These are phyloP conservation scores for Hemithea aestivaria DNA, from an alignment of 2,888 invertebrate species.

Conservation along the genomic window DNA sequence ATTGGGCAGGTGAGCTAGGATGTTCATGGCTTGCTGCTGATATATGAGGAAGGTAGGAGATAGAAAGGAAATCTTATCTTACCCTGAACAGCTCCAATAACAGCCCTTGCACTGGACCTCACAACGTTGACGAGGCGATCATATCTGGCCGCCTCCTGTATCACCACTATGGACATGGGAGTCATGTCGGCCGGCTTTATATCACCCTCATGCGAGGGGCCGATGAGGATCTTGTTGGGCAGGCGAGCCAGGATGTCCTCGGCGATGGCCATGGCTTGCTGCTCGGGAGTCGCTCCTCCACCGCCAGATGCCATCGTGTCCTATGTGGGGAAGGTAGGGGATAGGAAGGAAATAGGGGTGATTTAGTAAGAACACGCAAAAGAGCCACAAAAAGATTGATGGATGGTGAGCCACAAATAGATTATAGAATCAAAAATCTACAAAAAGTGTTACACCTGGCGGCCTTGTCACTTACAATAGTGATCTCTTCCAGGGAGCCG, in stretches of 20 bases:
- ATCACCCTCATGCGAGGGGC: constrained; percentile 81
- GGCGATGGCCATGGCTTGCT: constrained; percentile 88
- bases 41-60: no score
- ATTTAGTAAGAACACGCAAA: no score
- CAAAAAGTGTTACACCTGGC: no score
- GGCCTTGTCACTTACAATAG: no score
- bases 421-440: no score
- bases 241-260: constrained; percentile 87
- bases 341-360: no score
- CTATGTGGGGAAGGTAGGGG: constrained; percentile 48
- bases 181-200: constrained; percentile 88
- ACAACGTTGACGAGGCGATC: constrained; percentile 87
- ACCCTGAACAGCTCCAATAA: constrained; percentile 94
- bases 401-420: no score
- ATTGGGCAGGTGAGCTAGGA: constrained; percentile 87
- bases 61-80: no score
- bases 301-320: constrained; percentile 81
- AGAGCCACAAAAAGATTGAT: no score
- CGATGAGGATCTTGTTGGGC: constrained; percentile 84
- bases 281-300: constrained; percentile 85
- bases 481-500: no score
- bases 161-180: constrained; percentile 96
- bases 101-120: constrained; percentile 84
- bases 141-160: constrained; percentile 91
- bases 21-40: constrained; percentile 89